Evolutionary conservation across 2,888 invertebrate genomes (phyloP).

Genomic region (Thysanoteuthis rhombus): DNA sequence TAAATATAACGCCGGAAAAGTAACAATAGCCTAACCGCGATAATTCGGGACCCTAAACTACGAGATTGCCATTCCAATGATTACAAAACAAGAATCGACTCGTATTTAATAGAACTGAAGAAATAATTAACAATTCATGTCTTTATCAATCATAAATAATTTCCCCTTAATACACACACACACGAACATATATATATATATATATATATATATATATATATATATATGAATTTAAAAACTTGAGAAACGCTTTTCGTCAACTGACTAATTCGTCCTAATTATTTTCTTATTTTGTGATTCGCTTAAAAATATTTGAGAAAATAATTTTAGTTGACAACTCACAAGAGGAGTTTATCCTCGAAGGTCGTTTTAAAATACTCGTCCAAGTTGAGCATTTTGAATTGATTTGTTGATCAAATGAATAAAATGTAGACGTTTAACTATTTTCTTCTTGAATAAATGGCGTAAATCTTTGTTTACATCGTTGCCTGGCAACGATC

Average conservation of each 20-base stretch:
- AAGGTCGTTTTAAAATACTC: slow-evolving; percentile 67
- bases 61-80: no score
- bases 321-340: slow-evolving; percentile 40
- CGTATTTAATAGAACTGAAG: neutral
- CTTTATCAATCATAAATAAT: neutral
- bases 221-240: no score
- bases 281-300: no score
- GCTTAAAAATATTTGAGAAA: no score
- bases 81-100: neutral
- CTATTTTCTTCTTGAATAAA: neutral
- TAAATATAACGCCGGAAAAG: no score
- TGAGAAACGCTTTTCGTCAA: no score
- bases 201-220: no score
- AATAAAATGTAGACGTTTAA: neutral
- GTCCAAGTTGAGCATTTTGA: slow-evolving; percentile 59
- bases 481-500: neutral
- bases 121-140: neutral
- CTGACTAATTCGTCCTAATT: no score
- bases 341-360: slow-evolving; percentile 68
- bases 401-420: neutral
- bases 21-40: no score
- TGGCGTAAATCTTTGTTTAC: neutral
- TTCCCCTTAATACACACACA: no score
- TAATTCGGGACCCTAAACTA: no score
- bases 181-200: no score